A percentile compares a stretch with the other conserved stretches of the same genome.
Conservation (phyloP, 2,113 vertebrate genomes). For the Xenopus laevis region DNA sequence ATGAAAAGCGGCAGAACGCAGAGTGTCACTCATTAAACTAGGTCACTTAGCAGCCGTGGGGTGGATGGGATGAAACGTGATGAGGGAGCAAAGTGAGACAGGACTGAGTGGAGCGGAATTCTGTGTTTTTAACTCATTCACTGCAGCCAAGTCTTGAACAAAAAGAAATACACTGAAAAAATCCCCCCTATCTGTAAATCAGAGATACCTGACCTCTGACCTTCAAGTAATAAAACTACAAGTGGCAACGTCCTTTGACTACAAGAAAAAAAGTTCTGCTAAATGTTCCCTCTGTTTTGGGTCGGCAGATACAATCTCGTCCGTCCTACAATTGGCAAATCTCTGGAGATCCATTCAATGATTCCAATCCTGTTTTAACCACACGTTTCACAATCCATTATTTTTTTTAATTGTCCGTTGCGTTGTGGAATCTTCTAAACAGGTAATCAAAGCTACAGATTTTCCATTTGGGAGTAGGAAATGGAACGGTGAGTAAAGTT, state of each 20-base stretch:
- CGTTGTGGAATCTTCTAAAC: not conserved
- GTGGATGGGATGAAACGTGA: slow-evolving; percentile 27
- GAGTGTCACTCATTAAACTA: slow-evolving; percentile 42
- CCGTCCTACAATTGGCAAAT: not conserved
- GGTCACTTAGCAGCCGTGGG: slow-evolving; percentile 39
- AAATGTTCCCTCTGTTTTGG: too few relatives aligned
- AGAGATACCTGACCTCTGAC: too few relatives aligned
- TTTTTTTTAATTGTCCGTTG: not conserved
- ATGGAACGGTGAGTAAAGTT: not conserved
- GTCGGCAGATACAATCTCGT: too few relatives aligned
- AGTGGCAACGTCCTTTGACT: too few relatives aligned
- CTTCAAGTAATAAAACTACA: too few relatives aligned
- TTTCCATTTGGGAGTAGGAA: not conserved
- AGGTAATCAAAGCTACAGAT: not conserved
- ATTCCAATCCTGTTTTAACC: not conserved
- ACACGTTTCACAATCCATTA: not conserved
- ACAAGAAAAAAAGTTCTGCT: too few relatives aligned
- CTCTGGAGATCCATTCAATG: not conserved
- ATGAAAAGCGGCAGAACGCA: slow-evolving; percentile 3
- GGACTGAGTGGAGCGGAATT: not conserved
- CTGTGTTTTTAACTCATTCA: slow-evolving; percentile 29
- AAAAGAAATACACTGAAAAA: too few relatives aligned
- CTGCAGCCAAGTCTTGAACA: not conserved
- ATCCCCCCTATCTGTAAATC: too few relatives aligned
- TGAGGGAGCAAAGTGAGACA: slow-evolving; percentile 18